A percentile compares a stretch with the other conserved stretches of the same genome.
Evolutionary conservation across 2,888 invertebrate species (phyloP).

Genomic region (Deilephila elpenor): DNA sequence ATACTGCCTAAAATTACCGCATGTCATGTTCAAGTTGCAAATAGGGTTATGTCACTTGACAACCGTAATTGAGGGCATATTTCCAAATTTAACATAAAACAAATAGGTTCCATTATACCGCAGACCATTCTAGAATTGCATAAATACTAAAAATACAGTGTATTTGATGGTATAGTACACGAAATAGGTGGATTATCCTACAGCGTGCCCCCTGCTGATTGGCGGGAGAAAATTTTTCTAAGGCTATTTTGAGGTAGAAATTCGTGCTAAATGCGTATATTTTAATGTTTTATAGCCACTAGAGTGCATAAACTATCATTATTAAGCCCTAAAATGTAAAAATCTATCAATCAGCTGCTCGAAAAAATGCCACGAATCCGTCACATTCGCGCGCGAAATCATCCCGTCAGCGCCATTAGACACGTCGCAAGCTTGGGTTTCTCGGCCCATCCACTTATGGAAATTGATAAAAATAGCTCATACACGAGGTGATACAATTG

Average conservation of each 20-base stretch:
- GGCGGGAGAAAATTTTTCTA: constrained; percentile 78
- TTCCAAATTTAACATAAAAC: constrained; percentile 55
- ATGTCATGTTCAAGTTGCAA: constrained; percentile 80
- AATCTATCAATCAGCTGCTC: constrained; percentile 72
- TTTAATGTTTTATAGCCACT: constrained; percentile 55
- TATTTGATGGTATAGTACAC: constrained; percentile 52
- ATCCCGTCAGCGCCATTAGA: constrained; percentile 84
- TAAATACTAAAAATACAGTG: constrained; percentile 42
- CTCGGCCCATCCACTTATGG: constrained; percentile 79
- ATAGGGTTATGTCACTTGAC: constrained; percentile 85
- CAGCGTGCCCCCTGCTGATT: constrained; percentile 83
- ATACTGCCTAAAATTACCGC: constrained; percentile 76
- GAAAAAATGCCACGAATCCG: constrained; percentile 84
- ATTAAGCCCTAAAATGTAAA: constrained; percentile 53
- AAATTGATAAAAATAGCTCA: constrained; percentile 81
- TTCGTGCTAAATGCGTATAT: constrained; percentile 45
- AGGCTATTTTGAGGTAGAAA: constrained; percentile 56
- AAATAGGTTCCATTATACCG: constrained; percentile 47
- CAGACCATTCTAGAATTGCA: constrained; percentile 44
- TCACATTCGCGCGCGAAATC: constrained; percentile 85
- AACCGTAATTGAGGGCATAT: constrained; percentile 70
- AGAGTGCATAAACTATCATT: constrained; percentile 56
- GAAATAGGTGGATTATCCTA: constrained; percentile 54
- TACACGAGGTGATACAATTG: constrained; percentile 56
- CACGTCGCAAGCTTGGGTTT: constrained; percentile 84